phyloP scores from a whole-genome alignment of 2,888 invertebrate genomes.

The Rhamnusium bicolor region DNA sequence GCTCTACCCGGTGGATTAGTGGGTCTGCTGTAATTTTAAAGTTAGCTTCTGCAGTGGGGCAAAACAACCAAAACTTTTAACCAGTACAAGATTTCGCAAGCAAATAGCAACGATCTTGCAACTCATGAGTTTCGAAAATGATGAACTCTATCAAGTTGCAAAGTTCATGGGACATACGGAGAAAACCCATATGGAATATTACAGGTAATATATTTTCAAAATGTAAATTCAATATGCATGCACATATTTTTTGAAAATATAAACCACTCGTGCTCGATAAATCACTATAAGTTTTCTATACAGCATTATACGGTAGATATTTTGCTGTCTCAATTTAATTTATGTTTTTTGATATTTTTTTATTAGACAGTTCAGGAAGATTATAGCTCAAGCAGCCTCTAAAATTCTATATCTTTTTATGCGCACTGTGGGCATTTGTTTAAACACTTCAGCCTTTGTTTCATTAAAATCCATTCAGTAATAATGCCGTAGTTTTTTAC shows the following conservation, averaged over 20 bases:
- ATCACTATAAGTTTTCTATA: too few relatives aligned
- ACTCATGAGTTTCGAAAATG: slow-evolving; percentile 13
- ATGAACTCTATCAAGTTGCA: slow-evolving; percentile 8
- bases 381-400: too few relatives aligned
- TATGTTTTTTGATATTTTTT: not conserved
- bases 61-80: not conserved
- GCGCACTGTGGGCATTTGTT: too few relatives aligned
- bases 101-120: slow-evolving; percentile 12
- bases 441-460: too few relatives aligned
- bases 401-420: too few relatives aligned
- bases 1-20: not conserved
- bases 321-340: not conserved
- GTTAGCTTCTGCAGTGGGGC: not conserved
- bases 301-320: too few relatives aligned
- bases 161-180: slow-evolving; percentile 17
- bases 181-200: slow-evolving; percentile 20
- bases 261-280: too few relatives aligned
- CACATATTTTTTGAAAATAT: too few relatives aligned
- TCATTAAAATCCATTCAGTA: too few relatives aligned
- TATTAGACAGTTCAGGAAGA: not conserved
- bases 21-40: not conserved
- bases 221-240: too few relatives aligned
- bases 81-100: slow-evolving; percentile 5
- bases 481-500: too few relatives aligned
- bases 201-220: not conserved